Conservation (phyloP, 2,888 invertebrate genomes). For the Synanthedon formicaeformis region DNA sequence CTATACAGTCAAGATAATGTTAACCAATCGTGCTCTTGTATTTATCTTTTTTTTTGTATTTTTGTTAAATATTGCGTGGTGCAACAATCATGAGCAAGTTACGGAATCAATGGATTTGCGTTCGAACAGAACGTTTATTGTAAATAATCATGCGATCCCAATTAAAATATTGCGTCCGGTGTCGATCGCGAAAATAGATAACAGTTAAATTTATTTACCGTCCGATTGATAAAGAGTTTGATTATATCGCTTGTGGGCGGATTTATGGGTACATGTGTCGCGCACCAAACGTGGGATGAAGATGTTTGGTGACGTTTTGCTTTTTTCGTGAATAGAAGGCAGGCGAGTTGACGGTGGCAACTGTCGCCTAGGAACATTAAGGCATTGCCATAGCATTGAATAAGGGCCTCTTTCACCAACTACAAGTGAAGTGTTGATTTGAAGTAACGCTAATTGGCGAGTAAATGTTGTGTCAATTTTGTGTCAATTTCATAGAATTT, state of each 20-base stretch:
- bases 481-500: no score
- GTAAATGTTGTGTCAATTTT: no score
- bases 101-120: background rate
- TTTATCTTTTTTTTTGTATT: no score
- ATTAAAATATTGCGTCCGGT: slow-evolving; percentile 19
- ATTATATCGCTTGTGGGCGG: slow-evolving; percentile 25
- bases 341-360: background rate
- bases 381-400: no score
- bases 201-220: slow-evolving; percentile 24
- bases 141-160: slow-evolving; percentile 29
- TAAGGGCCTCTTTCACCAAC: no score
- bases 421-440: no score
- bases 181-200: slow-evolving; percentile 18
- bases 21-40: no score
- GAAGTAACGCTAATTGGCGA: no score
- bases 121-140: slow-evolving; percentile 14
- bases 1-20: no score
- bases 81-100: background rate
- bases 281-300: slow-evolving; percentile 9
- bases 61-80: no score
- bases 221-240: slow-evolving; percentile 31
- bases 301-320: background rate
- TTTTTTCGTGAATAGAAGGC: background rate
- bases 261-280: slow-evolving; percentile 27
- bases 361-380: no score